Conservation (phyloP, 2,113 vertebrate genomes). For the Hemichromis elongatus region DNA sequence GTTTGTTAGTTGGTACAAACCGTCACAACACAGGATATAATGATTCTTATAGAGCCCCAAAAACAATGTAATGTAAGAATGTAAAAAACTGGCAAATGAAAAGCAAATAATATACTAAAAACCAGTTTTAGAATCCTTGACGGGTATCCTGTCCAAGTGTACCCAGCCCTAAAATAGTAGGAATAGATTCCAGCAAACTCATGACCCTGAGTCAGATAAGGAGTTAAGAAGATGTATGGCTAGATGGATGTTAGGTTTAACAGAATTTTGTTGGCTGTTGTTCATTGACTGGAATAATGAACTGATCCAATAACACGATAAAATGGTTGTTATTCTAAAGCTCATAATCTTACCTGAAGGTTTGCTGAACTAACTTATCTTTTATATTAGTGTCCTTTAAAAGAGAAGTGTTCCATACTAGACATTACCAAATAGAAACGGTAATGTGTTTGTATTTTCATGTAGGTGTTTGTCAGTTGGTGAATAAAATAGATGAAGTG, state of each 20-base stretch:
- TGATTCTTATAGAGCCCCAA: neutral
- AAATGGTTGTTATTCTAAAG: neutral
- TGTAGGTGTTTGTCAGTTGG: slow-evolving; percentile 92
- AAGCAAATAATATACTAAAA: neutral
- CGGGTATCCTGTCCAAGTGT: neutral
- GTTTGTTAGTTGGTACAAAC: neutral
- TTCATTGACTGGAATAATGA: neutral
- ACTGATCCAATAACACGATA: neutral
- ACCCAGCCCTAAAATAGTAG: neutral
- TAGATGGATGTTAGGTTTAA: neutral
- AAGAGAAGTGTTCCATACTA: neutral
- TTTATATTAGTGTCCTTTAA: neutral
- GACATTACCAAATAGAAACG: neutral
- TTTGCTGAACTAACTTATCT: neutral
- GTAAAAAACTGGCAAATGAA: neutral
- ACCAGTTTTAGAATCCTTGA: neutral
- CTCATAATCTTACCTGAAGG: neutral
- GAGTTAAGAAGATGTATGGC: neutral
- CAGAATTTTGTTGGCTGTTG: neutral
- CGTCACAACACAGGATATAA: no score
- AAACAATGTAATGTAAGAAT: neutral
- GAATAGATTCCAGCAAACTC: neutral
- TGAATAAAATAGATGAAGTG: slow-evolving; percentile 92
- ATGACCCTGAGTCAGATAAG: neutral
- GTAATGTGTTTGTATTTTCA: neutral